Conservation (phyloP, 1,140 invertebrate genomes). For the Acromyrmex echinatior region DNA sequence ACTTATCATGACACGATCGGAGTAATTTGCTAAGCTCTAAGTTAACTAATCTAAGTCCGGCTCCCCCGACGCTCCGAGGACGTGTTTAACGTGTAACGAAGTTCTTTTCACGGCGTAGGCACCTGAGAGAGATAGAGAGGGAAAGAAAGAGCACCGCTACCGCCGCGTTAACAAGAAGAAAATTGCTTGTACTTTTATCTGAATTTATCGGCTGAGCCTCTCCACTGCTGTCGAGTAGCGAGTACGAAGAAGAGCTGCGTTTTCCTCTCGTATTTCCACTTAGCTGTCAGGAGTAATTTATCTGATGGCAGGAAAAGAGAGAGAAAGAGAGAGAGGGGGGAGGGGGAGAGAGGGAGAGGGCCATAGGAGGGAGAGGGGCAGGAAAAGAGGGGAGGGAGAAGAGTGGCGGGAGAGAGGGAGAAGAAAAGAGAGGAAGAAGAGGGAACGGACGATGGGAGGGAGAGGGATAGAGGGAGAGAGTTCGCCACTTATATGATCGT, state of each 20-base stretch:
- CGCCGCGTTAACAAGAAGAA: slow-evolving; percentile 80
- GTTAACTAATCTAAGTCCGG: slow-evolving; percentile 65
- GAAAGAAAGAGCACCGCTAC: not conserved
- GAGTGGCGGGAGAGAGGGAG: too few relatives aligned
- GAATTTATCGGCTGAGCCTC: slow-evolving; percentile 76
- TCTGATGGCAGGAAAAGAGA: slow-evolving; percentile 28
- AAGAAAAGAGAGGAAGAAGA: too few relatives aligned
- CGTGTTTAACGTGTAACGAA: slow-evolving; percentile 14
- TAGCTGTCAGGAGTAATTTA: slow-evolving; percentile 45
- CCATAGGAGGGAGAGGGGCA: too few relatives aligned
- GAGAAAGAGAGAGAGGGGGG: not conserved
- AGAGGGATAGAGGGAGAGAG: not conserved
- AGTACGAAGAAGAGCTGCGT: not conserved
- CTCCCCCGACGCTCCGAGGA: not conserved
- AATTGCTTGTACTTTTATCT: slow-evolving; percentile 81
- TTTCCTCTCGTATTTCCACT: slow-evolving; percentile 43
- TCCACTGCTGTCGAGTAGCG: slow-evolving; percentile 13
- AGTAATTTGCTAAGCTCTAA: slow-evolving; percentile 76
- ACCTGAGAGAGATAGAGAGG: not conserved
- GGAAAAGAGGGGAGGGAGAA: too few relatives aligned
- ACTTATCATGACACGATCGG: slow-evolving; percentile 69
- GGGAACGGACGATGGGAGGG: too few relatives aligned
- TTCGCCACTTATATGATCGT: slow-evolving; percentile 23
- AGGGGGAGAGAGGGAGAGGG: too few relatives aligned
- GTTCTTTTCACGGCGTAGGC: slow-evolving; percentile 38